Evolutionary conservation across 2,113 vertebrate species (phyloP).

Genomic region (Geothlypis trichas): DNA sequence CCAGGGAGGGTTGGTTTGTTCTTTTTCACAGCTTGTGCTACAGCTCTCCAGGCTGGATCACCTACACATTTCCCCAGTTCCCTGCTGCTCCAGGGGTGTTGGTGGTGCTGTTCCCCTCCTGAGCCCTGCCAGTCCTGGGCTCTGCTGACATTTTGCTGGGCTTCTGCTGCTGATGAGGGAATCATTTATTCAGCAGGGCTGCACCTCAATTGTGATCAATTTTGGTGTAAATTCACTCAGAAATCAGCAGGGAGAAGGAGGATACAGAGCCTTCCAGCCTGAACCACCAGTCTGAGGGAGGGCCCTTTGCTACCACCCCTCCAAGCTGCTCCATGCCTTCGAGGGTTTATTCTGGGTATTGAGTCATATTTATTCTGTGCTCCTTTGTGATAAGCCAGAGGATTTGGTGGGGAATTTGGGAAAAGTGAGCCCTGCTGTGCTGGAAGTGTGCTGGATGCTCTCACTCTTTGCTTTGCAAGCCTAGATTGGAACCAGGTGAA

Average conservation of each 20-base stretch:
- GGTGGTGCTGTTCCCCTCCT: background rate
- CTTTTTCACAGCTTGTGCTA: background rate
- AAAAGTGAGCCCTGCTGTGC: background rate
- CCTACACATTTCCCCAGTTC: background rate
- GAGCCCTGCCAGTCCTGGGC: background rate
- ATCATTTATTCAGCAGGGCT: background rate
- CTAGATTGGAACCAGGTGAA: slow-evolving; percentile 59
- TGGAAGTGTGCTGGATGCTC: background rate
- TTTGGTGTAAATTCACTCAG: background rate
- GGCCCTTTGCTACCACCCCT: background rate
- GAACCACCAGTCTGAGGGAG: background rate
- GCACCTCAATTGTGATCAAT: background rate
- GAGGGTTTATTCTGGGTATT: background rate
- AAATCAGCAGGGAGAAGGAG: background rate
- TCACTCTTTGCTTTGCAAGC: background rate
- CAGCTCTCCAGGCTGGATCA: background rate
- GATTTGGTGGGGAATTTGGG: background rate
- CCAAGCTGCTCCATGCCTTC: background rate
- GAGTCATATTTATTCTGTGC: background rate
- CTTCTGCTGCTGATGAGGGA: background rate
- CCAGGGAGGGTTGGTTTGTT: background rate
- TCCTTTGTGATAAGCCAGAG: background rate
- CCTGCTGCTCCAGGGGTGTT: too few relatives aligned
- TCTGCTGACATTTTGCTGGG: background rate
- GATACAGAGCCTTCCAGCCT: background rate